Evolutionary conservation across 30 jellyfish, hydroid and myxozoan genomes (phyloP), one percentile per base, ranked within the genome.

Genomic region (Morbakka virulenta): DNA sequence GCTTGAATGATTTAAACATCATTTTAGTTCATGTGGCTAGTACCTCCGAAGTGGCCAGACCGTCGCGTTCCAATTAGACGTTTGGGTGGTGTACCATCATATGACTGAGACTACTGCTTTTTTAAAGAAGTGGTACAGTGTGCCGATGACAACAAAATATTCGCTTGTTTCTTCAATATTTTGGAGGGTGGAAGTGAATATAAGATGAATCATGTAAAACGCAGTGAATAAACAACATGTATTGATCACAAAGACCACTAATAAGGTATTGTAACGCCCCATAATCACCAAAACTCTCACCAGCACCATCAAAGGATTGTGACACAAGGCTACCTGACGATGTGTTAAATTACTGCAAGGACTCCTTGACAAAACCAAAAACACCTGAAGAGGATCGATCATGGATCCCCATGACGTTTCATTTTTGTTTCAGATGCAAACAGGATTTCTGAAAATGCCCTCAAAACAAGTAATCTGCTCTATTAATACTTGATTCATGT

Each of bases 21-120:
- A 41, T 41, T 41, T 41, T 17, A 6, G 57, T 41, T 63, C 6
- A 63, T 14, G 47, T 22, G 34, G 13, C 61, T 63, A 17, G 75
- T 63, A 33, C 75, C 33, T 51, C 13, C 75, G 61, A 63, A 63
- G 13, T 63, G 75, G 12, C 75, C 75, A 2, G 34, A 63, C 75
- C 9, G 17, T 41, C 75, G 75, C 28, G 75, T 63, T 63, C 47
- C 62, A 63, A 2, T 30, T 33, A 63, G 34, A 1, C 47, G 75
- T 28, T 63, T 63, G 6, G 28, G 61, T 21, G 47, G 47, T 63
- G 75, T 21, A 63, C 75, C 75, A 26, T 41, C 57, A 17, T 41
- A 41, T 41, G 57, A 41, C 75, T 21, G 29, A 63, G 62, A 23
- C 48, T 24, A 2, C 75, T 24, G 6, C 24, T 4, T 4, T 4